These are phyloP conservation scores for Alethe castanea DNA, from an alignment of 2,113 vertebrate genomes.

Conservation along the genomic window DNA sequence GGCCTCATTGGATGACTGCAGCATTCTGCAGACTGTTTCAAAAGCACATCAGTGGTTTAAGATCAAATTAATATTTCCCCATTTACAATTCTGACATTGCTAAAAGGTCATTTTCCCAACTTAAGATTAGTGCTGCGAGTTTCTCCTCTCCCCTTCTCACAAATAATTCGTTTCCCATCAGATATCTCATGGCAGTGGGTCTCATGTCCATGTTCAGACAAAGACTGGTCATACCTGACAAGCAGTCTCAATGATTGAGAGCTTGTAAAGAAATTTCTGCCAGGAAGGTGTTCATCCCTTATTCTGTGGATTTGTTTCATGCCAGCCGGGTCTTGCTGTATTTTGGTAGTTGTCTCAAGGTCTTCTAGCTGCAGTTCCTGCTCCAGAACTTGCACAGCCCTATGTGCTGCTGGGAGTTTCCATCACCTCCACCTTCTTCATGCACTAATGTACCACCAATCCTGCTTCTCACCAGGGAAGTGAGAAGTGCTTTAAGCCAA, in stretches of 20 bases:
- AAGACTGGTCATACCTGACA: background rate
- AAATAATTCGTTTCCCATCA: background rate
- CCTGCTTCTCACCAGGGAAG: background rate
- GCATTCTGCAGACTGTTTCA: background rate
- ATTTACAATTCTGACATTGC: background rate
- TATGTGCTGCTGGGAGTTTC: background rate
- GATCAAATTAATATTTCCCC: background rate
- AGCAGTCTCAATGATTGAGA: background rate
- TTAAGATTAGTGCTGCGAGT: background rate
- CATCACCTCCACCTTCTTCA: background rate
- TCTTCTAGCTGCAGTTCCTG: background rate
- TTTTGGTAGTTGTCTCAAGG: background rate
- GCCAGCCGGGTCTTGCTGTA: background rate
- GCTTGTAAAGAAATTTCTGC: background rate
- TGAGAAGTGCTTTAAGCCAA: background rate
- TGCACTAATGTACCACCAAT: fast-evolving
- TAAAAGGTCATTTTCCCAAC: background rate
- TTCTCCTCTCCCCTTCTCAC: background rate
- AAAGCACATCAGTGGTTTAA: background rate
- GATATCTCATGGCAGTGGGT: background rate
- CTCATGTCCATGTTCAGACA: background rate
- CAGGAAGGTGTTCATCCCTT: background rate
- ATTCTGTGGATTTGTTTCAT: background rate
- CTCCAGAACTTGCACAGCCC: background rate
- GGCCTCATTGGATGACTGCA: background rate